A percentile compares a stretch with the other conserved stretches of the same genome.
Evolutionary conservation across 2,797 vertebrate genomes (phyloP).

Genomic region (Argya squamiceps): DNA sequence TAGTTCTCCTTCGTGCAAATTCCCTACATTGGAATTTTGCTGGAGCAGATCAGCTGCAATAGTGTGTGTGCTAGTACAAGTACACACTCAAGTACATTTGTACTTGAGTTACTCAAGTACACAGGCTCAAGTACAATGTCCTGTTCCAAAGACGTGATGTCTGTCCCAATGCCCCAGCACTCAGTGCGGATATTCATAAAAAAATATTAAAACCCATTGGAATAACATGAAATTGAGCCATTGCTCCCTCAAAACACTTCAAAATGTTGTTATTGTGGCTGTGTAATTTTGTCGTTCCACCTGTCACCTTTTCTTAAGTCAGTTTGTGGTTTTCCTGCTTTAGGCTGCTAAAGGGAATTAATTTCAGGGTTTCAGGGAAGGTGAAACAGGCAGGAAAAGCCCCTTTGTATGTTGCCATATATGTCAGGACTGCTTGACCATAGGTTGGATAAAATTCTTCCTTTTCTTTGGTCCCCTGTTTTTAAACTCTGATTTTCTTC

Average conservation of each 20-base stretch:
- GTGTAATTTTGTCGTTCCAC: background rate
- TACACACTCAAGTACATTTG: too few species aligned
- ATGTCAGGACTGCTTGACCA: background rate
- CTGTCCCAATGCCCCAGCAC: background rate
- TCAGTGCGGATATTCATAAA: background rate
- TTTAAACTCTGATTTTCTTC: background rate
- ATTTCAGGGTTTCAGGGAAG: background rate
- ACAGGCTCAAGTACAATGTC: background rate
- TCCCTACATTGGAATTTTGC: background rate
- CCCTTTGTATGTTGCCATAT: background rate
- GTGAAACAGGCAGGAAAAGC: background rate
- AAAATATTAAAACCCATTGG: background rate
- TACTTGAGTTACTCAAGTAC: too few species aligned
- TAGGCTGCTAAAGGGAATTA: background rate
- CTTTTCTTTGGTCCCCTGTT: accelerated
- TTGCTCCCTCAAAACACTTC: background rate
- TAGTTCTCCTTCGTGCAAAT: background rate
- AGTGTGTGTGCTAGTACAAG: background rate
- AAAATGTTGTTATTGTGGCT: background rate
- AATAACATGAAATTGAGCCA: background rate
- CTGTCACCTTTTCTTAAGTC: background rate
- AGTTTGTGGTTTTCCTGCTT: background rate
- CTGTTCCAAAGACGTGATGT: background rate
- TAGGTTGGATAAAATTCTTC: background rate
- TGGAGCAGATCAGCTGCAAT: background rate